Evolutionary conservation across 2,113 vertebrate species (phyloP).

Genomic region (Desmodus rotundus): DNA sequence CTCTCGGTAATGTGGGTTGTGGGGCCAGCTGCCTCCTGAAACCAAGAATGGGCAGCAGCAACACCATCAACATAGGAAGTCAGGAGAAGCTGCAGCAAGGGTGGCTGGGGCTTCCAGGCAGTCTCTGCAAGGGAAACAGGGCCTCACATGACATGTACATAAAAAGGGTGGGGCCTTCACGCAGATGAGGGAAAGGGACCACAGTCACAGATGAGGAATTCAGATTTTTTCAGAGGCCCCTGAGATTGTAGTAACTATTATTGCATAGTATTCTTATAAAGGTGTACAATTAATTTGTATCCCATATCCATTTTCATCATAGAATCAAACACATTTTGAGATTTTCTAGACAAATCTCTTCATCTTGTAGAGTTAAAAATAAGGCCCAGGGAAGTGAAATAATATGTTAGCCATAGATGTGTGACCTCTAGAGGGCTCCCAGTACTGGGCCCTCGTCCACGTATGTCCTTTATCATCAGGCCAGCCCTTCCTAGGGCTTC

Average conservation of each 20-base stretch:
- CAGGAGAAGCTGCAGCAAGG: too few species aligned
- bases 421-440: neutral
- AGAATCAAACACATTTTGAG: neutral
- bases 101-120: neutral
- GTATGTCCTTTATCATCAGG: neutral
- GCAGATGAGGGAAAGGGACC: neutral
- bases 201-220: neutral
- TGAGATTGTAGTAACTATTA: neutral
- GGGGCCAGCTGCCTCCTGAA: neutral
- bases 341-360: neutral
- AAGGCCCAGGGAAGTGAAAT: neutral
- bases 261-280: neutral
- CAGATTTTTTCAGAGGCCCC: neutral
- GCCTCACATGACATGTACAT: neutral
- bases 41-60: neutral
- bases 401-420: neutral
- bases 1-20: fast-evolving
- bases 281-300: neutral
- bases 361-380: neutral
- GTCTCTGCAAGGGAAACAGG: neutral
- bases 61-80: neutral
- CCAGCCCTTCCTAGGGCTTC: neutral
- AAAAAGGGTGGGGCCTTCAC: neutral
- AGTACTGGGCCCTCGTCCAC: neutral
- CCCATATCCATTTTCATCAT: neutral